A percentile compares a stretch with the other conserved stretches of the same genome.
These are phyloP conservation scores for Cnemophilus loriae DNA, from an alignment of 2,113 vertebrate genomes.

Conservation along the genomic window DNA sequence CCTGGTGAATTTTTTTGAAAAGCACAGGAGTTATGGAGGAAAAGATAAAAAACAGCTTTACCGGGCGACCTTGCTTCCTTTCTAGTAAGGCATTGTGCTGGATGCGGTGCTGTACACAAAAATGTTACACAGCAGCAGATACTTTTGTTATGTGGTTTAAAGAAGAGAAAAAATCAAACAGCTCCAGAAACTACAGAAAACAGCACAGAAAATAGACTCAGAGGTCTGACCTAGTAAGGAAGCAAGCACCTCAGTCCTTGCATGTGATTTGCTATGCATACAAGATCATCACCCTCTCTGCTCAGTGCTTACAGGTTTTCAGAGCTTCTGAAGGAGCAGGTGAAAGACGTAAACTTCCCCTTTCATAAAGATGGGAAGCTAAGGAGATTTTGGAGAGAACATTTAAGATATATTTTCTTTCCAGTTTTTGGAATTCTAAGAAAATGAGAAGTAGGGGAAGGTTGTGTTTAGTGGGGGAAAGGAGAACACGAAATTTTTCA, in stretches of 20 bases:
- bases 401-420: background rate
- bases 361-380: background rate
- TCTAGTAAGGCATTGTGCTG: background rate
- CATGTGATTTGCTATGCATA: background rate
- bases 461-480: no score
- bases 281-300: background rate
- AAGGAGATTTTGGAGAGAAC: background rate
- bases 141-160: background rate
- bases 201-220: background rate
- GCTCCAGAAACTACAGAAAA: background rate
- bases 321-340: background rate
- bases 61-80: background rate
- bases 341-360: background rate
- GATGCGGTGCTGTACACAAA: background rate
- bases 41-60: background rate
- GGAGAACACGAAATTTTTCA: background rate
- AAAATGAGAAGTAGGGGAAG: background rate
- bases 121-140: background rate
- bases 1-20: background rate
- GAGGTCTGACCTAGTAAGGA: background rate
- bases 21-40: background rate
- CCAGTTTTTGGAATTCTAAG: background rate
- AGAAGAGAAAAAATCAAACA: background rate
- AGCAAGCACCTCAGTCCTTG: background rate
- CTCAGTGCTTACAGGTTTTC: background rate